Base-by-base conservation (phyloP, 2,113 vertebrate species). In the Piprites chloris region DNA sequence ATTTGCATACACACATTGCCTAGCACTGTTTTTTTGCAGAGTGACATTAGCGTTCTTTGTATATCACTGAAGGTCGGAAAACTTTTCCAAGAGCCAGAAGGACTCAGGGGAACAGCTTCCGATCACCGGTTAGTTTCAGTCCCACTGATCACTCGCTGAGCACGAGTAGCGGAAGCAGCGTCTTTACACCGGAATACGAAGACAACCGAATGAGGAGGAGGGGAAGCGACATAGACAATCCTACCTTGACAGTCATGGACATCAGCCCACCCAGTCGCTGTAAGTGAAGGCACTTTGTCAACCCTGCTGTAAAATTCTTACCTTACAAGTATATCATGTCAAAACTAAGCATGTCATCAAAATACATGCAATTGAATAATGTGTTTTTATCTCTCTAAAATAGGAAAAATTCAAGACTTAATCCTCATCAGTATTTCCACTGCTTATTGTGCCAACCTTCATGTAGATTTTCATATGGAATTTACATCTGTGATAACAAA, bases 191-290 rank as follows among this genome's bases (percentile, higher is more conserved):
- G 0, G 99, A 99, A 52, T 98, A 99, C 17, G 99, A 99, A 17
- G 99, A 99, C 18, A 98, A 97, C 24, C 97, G 99, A 2, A 97
- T 98, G 96, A 95, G 98, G 87, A 98, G 99, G 37, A 97, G 99
- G 44, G 99, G 99, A 58, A 99, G 99, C 39, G 99, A 99, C 96
- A 99, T 99, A 42, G 99, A 99, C 90, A 98, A 98, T 85, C 98
- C 99, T 2, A 99, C 98, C 49, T 85, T 99, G 92, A 99, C 99
- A 2, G 99, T 99, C 72, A 99, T 99, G 99, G 99, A 99, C 96
- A 99, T 99, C 97, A 99, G 99, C 92, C 99, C 99, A 0, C 99
- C 99, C 66, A 99, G 99, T 95, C 99, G 99, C 97, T 99, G 99
- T 99, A 96, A 99, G 99, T 97, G 75, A 52, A 80, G 44, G 17